Conservation (phyloP, 2,113 vertebrate species). For the Cathartes aura region DNA sequence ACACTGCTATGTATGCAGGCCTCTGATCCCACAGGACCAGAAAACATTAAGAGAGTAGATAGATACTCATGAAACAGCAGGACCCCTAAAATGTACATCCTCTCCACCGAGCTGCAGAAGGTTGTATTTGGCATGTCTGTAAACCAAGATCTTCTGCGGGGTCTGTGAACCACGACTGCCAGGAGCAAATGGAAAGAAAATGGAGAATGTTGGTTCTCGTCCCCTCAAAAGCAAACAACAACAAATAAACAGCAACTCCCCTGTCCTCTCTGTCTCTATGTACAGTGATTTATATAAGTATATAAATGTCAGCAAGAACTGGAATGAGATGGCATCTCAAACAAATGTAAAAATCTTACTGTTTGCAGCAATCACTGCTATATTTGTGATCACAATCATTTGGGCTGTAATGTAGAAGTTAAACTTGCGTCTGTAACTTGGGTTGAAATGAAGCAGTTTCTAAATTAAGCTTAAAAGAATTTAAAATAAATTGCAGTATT, state of each 20-base stretch:
- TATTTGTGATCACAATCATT: background rate
- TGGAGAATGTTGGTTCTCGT: background rate
- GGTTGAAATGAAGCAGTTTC: background rate
- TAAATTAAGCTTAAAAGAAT: background rate
- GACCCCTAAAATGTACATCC: background rate
- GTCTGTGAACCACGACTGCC: background rate
- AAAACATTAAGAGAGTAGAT: background rate
- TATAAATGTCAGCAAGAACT: background rate
- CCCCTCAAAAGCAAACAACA: background rate
- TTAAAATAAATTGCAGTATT: background rate
- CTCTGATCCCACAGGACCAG: background rate
- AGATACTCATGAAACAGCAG: background rate
- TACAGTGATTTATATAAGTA: background rate
- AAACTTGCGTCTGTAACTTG: background rate
- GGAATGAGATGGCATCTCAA: background rate
- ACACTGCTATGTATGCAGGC: rapidly evolving
- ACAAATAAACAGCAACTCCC: background rate
- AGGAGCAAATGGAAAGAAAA: background rate
- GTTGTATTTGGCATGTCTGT: background rate
- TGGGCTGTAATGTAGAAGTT: background rate
- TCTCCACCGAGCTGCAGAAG: background rate
- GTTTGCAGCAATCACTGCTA: background rate
- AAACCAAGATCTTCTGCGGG: background rate
- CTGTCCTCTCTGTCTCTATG: background rate
- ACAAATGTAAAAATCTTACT: background rate